A percentile compares a stretch with the other conserved stretches of the same genome.
phyloP scores from a whole-genome alignment of 2,113 vertebrate genomes.

The Natator depressus region DNA sequence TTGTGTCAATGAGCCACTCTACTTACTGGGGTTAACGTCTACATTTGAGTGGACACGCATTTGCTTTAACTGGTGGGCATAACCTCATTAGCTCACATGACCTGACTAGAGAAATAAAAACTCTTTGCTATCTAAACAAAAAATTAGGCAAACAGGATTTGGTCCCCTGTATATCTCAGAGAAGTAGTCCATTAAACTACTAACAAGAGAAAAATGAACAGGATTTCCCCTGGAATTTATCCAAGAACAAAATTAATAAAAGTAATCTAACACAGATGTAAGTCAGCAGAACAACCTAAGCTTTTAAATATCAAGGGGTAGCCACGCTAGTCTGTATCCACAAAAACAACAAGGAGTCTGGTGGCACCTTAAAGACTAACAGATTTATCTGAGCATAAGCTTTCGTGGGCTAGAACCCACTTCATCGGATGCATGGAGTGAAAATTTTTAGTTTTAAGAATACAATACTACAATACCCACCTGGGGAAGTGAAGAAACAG shows the following conservation, averaged over 20 bases:
- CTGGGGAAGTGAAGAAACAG: too few relatives aligned
- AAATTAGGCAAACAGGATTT: background rate
- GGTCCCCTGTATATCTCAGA: background rate
- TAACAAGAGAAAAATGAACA: background rate
- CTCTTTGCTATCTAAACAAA: background rate
- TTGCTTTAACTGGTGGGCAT: background rate
- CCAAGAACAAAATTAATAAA: background rate
- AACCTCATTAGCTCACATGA: background rate
- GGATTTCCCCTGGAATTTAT: background rate
- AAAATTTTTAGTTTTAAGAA: too few relatives aligned
- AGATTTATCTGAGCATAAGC: too few relatives aligned
- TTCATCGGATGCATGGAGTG: too few relatives aligned
- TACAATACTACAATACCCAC: too few relatives aligned
- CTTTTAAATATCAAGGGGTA: background rate
- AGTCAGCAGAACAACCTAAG: background rate
- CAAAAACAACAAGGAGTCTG: too few relatives aligned
- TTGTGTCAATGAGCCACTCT: background rate
- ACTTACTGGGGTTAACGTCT: background rate
- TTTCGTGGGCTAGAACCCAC: too few relatives aligned
- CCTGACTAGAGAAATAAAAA: background rate
- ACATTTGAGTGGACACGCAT: background rate
- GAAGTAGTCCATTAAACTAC: background rate
- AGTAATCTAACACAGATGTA: background rate
- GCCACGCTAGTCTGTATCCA: too few relatives aligned
- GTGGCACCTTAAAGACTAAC: too few relatives aligned